These are phyloP conservation scores for Lasioglossum albipes DNA, from an alignment of 1,140 invertebrate genomes.

Conservation along the genomic window DNA sequence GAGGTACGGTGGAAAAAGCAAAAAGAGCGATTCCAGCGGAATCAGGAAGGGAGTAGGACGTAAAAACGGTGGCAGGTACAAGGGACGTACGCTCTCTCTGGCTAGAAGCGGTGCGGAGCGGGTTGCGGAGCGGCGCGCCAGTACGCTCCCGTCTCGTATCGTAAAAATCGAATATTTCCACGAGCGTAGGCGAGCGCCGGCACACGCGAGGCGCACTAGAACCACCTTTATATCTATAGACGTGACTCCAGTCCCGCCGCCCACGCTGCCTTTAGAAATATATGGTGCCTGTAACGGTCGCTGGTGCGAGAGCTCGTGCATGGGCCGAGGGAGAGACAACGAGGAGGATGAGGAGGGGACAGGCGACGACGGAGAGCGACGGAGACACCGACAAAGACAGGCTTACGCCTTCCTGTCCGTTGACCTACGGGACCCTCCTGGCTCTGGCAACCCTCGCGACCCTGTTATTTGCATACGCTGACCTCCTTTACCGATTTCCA, in stretches of 20 bases:
- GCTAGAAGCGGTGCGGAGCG: not conserved
- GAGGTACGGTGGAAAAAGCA: not conserved
- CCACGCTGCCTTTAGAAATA: conserved; percentile 70
- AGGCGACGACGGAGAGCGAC: not conserved
- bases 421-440: conserved; percentile 72
- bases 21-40: conserved; percentile 11
- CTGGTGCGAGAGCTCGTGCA: conserved; percentile 59
- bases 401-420: conserved; percentile 64
- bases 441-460: conserved; percentile 64
- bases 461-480: conserved; percentile 74
- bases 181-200: conserved; percentile 66
- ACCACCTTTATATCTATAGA: conserved; percentile 73
- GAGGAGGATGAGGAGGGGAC: not conserved
- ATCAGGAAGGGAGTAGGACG: conserved; percentile 37
- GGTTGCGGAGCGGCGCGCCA: not conserved
- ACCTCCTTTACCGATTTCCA: conserved; percentile 73
- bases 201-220: conserved; percentile 41
- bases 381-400: not conserved
- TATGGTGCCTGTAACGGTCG: conserved; percentile 74
- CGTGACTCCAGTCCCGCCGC: conserved; percentile 68
- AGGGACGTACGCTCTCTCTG: conserved; percentile 30
- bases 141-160: conserved; percentile 68
- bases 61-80: conserved; percentile 51
- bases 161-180: conserved; percentile 77
- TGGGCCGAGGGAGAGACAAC: conserved; percentile 55